phyloP scores from a whole-genome alignment of 37 sponge, comb jelly and placozoan species.

The Haliclona indistincta region DNA sequence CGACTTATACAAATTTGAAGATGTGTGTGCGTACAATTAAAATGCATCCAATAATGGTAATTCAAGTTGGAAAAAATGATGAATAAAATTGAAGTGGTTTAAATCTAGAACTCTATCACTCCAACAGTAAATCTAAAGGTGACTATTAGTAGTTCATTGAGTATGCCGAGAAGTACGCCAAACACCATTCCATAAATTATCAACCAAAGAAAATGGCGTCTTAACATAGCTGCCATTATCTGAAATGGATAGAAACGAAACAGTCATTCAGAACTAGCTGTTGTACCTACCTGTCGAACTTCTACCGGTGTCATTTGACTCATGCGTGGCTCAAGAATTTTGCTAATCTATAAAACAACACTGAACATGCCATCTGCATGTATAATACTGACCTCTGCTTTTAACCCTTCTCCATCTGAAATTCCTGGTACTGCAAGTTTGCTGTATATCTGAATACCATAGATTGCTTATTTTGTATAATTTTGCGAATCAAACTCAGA shows the following conservation, averaged over 20 bases:
- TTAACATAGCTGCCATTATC: constrained; percentile 74
- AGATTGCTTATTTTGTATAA: neutral
- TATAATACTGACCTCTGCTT: constrained; percentile 28
- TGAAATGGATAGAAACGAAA: constrained; percentile 6
- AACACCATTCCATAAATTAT: constrained; percentile 78
- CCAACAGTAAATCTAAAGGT: constrained; percentile 20
- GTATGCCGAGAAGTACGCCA: constrained; percentile 68
- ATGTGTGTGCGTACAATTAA: too few relatives aligned
- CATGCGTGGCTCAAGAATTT: constrained; percentile 44
- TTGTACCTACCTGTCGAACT: constrained; percentile 49
- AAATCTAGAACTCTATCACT: too few relatives aligned
- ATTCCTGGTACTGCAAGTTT: constrained; percentile 37
- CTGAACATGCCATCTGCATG: neutral
- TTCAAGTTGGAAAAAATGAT: too few relatives aligned
- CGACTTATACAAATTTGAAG: too few relatives aligned
- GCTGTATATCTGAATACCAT: constrained; percentile 11
- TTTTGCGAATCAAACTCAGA: neutral
- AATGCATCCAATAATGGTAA: too few relatives aligned
- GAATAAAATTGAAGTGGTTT: too few relatives aligned
- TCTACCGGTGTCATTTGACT: constrained; percentile 37
- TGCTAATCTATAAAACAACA: constrained; percentile 33
- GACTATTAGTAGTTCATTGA: constrained; percentile 57
- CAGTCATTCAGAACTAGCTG: neutral
- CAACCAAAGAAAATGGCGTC: constrained; percentile 81
- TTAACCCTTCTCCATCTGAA: constrained; percentile 51